phyloP scores from a whole-genome alignment of 2,113 vertebrate genomes.

The Corythoichthys intestinalis region DNA sequence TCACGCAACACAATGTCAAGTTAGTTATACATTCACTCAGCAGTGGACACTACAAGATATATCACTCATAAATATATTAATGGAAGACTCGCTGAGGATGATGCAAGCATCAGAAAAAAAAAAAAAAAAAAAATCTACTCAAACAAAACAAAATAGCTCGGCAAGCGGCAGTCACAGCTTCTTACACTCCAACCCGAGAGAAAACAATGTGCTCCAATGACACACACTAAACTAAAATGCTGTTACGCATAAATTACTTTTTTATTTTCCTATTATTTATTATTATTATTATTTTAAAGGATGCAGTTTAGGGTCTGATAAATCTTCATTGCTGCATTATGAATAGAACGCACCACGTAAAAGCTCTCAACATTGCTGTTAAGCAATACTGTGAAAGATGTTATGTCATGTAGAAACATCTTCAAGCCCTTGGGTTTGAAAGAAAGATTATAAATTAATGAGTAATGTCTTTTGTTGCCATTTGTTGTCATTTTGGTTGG shows the following conservation, averaged over 20 bases:
- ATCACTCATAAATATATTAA: slow-evolving; percentile 41
- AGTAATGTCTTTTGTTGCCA: background rate
- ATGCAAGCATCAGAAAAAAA: slow-evolving; percentile 52
- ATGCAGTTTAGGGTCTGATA: background rate
- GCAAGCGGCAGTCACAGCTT: slow-evolving; percentile 16
- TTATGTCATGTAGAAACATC: slow-evolving; percentile 37
- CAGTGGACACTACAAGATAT: slow-evolving; percentile 20
- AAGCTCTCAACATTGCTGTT: slow-evolving; percentile 29
- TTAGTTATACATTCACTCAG: slow-evolving; percentile 12
- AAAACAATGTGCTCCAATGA: slow-evolving; percentile 11
- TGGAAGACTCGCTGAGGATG: slow-evolving; percentile 26
- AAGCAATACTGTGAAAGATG: slow-evolving; percentile 34
- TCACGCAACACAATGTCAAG: slow-evolving; percentile 5
- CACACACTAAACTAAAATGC: background rate
- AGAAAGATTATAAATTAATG: slow-evolving; percentile 21
- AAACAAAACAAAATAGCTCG: slow-evolving; percentile 23
- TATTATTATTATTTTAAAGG: background rate
- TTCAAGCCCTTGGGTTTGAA: slow-evolving; percentile 17
- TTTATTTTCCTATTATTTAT: background rate
- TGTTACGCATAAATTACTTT: background rate
- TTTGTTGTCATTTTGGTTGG: background rate
- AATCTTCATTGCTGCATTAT: slow-evolving; percentile 29
- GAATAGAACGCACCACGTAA: slow-evolving; percentile 21
- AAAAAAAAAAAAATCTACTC: slow-evolving; percentile 25
- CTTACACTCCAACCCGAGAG: slow-evolving; percentile 28